Conservation (phyloP, 2,113 vertebrate genomes). For the Gobio gobio region DNA sequence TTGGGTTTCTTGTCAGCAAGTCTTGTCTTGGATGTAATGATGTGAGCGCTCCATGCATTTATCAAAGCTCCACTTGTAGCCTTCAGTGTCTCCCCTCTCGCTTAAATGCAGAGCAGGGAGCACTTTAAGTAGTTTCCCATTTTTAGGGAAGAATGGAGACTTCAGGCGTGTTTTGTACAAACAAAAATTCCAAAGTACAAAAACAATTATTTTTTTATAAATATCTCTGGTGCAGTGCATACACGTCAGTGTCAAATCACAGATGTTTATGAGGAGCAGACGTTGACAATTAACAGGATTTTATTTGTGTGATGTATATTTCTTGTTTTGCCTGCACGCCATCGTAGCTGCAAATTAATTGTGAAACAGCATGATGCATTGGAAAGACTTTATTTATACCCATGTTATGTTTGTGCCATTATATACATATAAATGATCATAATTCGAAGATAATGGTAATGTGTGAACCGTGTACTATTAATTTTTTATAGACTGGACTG, state of each 20-base stretch:
- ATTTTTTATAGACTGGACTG: background rate
- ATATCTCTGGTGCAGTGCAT: background rate
- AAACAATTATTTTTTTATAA: background rate
- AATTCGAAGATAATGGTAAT: background rate
- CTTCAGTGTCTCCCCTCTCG: constrained; percentile 27
- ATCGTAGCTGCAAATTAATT: background rate
- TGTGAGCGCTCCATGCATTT: constrained; percentile 44
- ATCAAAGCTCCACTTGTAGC: constrained; percentile 45
- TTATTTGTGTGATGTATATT: background rate
- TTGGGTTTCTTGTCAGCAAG: constrained; percentile 41
- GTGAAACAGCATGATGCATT: background rate
- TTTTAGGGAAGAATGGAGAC: constrained; percentile 2
- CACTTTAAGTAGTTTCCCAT: constrained; percentile 41
- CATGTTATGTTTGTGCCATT: background rate
- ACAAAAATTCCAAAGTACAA: background rate
- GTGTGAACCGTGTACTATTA: background rate
- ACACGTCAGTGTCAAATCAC: background rate
- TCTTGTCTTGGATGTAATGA: constrained; percentile 26
- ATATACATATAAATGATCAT: background rate
- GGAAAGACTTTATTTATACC: too few relatives aligned
- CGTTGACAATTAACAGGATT: background rate
- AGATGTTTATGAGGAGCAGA: background rate
- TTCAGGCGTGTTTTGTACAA: constrained; percentile 11
- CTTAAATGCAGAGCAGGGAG: constrained; percentile 44
- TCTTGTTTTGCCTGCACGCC: background rate